Evolutionary conservation across 2,888 invertebrate genomes (phyloP), one percentile per base, ranked within the genome.

Genomic region (Drosophila falleni): DNA sequence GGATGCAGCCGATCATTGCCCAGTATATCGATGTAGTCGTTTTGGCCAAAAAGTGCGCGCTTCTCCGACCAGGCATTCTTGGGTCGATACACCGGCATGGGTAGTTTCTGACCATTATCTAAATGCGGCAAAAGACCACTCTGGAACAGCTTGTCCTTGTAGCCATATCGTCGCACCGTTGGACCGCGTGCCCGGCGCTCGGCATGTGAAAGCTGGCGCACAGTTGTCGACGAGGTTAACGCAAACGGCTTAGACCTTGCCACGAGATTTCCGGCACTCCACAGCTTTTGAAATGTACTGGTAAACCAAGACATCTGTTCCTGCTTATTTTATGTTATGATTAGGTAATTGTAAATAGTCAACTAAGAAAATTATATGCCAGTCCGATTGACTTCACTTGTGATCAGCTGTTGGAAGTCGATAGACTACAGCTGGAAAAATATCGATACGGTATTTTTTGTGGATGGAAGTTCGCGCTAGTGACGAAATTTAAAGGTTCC

Each of bases 1-100:
- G 99, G 98, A 91, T 98, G 97, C 6, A 96, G 80, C 15, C 94
- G 94, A 35, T 97, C 97, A 89, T 96, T 95, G 2, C 99, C 99
- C 56, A 99, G 94, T 66, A 99, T 98, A 91, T 99, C 98, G 76
- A 99, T 98, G 90, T 98, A 99, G 92, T 99, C 98, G 93, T 99
- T 99, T 92, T 98, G 98, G 0, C 99, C 99, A 93, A 97, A 98
- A 0, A 97, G 91, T 1, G 98, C 97, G 88, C 94, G 94, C 82
- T 95, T 96, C 79, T 95, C 94, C 0, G 93, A 90, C 98, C 98
- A 99, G 0, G 92, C 89, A 93, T 97, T 95, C 76, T 93, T 94
- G 3, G 97, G 97, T 61, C 94, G 85, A 77, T 96, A 96, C 39
- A 94, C 93, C 0, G 97, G 97, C 90, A 96, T 94, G 1, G 95